A percentile compares a stretch with the other conserved stretches of the same genome.
phyloP scores from a whole-genome alignment of 2,888 invertebrate genomes.

The Torymus texanus region DNA sequence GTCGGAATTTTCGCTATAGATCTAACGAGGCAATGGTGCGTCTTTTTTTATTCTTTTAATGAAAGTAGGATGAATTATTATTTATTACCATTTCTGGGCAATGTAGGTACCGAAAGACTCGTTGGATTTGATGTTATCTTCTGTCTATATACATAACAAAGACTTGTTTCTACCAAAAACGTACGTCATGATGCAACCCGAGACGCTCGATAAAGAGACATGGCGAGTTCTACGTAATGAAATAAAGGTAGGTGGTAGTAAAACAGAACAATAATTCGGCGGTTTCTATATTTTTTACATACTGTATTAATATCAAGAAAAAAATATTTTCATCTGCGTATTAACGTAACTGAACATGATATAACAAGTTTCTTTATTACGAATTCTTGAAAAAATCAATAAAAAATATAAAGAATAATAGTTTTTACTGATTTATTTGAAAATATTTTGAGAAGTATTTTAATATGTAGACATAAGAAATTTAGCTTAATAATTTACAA shows the following conservation, averaged over 20 bases:
- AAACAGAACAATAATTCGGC: no score
- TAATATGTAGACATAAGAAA: no score
- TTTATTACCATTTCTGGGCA: not conserved
- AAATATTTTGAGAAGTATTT: no score
- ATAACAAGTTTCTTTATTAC: no score
- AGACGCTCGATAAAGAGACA: conserved; percentile 80
- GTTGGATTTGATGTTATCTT: conserved; percentile 81
- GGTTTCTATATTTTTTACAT: no score
- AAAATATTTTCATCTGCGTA: no score
- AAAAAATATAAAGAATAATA: no score
- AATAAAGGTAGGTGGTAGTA: conserved; percentile 63
- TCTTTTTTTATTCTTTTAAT: not conserved
- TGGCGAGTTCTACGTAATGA: conserved; percentile 82
- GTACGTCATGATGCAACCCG: conserved; percentile 81
- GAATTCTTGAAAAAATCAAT: no score
- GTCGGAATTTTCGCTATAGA: conserved; percentile 68
- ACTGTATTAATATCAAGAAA: no score
- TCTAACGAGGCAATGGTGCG: conserved; percentile 2
- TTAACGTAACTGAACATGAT: no score
- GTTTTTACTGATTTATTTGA: no score
- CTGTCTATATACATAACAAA: conserved; percentile 82
- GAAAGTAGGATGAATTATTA: not conserved
- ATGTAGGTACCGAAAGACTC: conserved; percentile 80
- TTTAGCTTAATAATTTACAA: no score
- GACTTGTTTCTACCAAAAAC: conserved; percentile 75